Evolutionary conservation across 2,113 vertebrate species (phyloP).

Genomic region (Cheirogaleus medius): DNA sequence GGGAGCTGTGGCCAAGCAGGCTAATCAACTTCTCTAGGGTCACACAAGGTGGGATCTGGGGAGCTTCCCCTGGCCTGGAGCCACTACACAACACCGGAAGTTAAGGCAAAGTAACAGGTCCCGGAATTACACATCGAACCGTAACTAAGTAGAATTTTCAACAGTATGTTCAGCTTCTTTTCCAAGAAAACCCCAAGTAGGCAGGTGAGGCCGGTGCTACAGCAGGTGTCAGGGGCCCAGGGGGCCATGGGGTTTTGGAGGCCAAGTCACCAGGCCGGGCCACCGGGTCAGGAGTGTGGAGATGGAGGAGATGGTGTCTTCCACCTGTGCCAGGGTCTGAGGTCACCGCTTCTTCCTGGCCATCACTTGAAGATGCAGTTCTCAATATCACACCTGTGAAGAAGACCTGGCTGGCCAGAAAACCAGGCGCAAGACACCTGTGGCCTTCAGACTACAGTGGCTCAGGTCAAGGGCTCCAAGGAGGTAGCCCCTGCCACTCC

Average conservation of each 20-base stretch:
- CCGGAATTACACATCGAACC: neutral
- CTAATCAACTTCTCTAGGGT: neutral
- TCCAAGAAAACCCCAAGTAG: neutral
- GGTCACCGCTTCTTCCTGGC: slow-evolving; percentile 93
- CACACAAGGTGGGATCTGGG: rapidly evolving
- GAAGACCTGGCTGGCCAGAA: slow-evolving; percentile 93
- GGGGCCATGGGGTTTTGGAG: neutral
- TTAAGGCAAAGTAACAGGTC: neutral
- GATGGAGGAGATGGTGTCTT: neutral
- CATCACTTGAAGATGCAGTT: slow-evolving; percentile 92
- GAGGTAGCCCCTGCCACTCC: slow-evolving; percentile 92
- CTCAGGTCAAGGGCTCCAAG: slow-evolving; percentile 91
- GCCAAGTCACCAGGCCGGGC: neutral
- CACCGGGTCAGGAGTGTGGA: neutral
- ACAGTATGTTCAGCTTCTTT: neutral
- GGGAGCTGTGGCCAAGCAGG: neutral
- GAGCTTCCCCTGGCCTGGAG: neutral
- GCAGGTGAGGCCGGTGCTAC: neutral
- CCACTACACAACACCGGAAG: too few species aligned
- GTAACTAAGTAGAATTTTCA: neutral
- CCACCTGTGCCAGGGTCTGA: slow-evolving; percentile 87
- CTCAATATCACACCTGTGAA: slow-evolving; percentile 94
- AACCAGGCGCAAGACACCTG: slow-evolving; percentile 93
- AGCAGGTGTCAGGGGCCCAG: neutral
- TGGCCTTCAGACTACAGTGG: slow-evolving; percentile 94